Percentiles rank a stretch among this genome's conserved stretches.
Conservation (phyloP, 2,113 vertebrate genomes). For the Bambusicola thoracicus region DNA sequence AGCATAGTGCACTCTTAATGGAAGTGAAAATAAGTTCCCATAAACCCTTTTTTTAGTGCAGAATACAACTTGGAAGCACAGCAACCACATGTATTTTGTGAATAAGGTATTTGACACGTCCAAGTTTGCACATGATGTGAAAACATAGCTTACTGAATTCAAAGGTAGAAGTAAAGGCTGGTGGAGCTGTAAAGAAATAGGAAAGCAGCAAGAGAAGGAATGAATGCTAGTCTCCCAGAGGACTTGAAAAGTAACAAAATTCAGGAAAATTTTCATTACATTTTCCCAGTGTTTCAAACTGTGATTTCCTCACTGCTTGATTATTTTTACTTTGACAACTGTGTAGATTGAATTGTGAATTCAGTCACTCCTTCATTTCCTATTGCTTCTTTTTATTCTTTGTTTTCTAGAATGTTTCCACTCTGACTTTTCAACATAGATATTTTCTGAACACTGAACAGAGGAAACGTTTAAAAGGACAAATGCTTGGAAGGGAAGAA, state of each 20-base stretch:
- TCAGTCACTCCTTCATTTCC: background rate
- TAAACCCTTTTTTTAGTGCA: background rate
- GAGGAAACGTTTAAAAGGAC: background rate
- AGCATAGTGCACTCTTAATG: background rate
- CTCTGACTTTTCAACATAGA: background rate
- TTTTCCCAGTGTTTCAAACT: background rate
- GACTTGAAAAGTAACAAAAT: background rate
- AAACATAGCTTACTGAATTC: background rate
- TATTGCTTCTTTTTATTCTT: background rate
- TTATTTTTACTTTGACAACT: conserved; percentile 3
- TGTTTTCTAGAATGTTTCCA: background rate
- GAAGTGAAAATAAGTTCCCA: background rate
- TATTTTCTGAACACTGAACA: background rate
- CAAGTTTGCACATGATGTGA: background rate
- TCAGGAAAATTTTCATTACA: background rate
- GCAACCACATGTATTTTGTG: background rate
- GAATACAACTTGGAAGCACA: background rate
- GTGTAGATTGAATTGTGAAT: background rate
- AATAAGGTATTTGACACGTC: background rate
- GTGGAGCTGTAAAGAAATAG: background rate
- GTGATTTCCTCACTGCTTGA: background rate
- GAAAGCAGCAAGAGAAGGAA: background rate
- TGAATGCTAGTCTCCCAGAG: background rate
- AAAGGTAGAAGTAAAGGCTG: background rate
- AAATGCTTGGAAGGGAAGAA: background rate